Evolutionary conservation across 2,797 vertebrate species (phyloP).

Genomic region (Sebastes nivosus): DNA sequence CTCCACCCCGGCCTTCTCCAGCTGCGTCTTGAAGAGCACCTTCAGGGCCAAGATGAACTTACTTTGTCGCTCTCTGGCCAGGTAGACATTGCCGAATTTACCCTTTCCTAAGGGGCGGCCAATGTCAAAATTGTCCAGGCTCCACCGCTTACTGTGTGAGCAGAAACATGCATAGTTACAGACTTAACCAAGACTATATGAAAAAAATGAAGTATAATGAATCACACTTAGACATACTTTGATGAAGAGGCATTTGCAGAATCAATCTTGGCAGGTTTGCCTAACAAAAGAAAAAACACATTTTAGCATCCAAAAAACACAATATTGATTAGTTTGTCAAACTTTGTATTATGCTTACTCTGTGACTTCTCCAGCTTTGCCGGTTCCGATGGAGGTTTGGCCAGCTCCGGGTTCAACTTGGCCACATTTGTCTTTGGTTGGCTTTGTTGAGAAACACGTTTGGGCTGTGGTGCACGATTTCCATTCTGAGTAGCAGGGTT

Average conservation of each 20-base stretch:
- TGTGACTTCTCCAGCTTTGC: constrained; percentile 61
- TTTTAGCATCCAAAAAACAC: background rate
- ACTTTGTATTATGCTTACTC: constrained; percentile 52
- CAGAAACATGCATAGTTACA: background rate
- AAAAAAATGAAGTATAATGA: background rate
- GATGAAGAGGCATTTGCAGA: constrained; percentile 9
- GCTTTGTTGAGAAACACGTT: constrained; percentile 38
- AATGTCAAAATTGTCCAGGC: constrained; percentile 95
- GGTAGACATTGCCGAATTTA: constrained; percentile 97
- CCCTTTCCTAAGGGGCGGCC: constrained; percentile 96
- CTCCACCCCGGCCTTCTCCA: constrained; percentile 95
- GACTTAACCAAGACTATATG: background rate
- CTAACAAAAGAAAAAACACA: constrained; percentile 29
- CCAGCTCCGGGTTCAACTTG: constrained; percentile 18
- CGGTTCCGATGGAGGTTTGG: constrained; percentile 31
- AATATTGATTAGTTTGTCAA: background rate
- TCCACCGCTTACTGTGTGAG: constrained; percentile 88
- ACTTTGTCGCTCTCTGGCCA: constrained; percentile 93
- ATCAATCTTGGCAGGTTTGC: constrained; percentile 49
- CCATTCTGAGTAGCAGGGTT: constrained; percentile 47
- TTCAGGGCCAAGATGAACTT: constrained; percentile 98
- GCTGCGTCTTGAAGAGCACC: constrained; percentile 95
- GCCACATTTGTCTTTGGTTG: constrained; percentile 30
- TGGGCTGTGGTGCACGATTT: constrained; percentile 37
- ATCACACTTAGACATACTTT: constrained; percentile 59